Base-by-base conservation (phyloP, 2,888 invertebrate species). In the Rhingia rostrata region DNA sequence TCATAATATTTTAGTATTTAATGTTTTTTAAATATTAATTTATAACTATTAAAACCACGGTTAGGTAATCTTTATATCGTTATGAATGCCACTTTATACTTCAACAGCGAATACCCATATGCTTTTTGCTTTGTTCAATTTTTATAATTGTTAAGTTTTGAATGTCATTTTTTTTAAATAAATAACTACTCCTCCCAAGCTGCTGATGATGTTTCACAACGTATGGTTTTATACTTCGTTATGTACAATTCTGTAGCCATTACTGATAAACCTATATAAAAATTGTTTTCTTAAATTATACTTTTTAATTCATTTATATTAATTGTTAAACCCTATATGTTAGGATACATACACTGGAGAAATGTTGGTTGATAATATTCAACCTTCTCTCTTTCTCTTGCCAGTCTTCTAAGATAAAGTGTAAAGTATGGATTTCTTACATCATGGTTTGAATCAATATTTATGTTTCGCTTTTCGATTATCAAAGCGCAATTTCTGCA, bases 221-320 rank as follows among this genome's bases (percentile, higher is more conserved):
- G 14, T n/a, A 58, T 58, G 22, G 22, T 9, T 6, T 58, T 41
- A 41, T 41, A 58, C 10, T 35, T 35, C 10, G 4, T 10, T 2
- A 41, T 9, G 30, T n/a, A n/a, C 1, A 60, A 12, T 43, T 60
- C 43, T 4, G 2, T 9, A 12, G 43, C 39, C 30, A 4, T 9
- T 2, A n/a, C 12, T 41, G 4, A 5, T 4, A 4, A 4, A 3
- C 14, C 3, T 6, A 49, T n/a, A 6, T 58, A 49, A 12, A 4
- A n/a, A 1, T 32, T 7, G 7, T 22, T 10, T 30, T 70, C 22
- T 1, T 32, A 1, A 4, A 70, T 5, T 5, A 12, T 7, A 6
- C 7, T 10, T 45, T 56, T 56, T 4, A 70, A 51, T 49, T 70
- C 70, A 32, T 41, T 12, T 9, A 49, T 60, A 37, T 70, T 70